Conservation (phyloP, 2,797 vertebrate species). For the Anolis apletophallus region DNA sequence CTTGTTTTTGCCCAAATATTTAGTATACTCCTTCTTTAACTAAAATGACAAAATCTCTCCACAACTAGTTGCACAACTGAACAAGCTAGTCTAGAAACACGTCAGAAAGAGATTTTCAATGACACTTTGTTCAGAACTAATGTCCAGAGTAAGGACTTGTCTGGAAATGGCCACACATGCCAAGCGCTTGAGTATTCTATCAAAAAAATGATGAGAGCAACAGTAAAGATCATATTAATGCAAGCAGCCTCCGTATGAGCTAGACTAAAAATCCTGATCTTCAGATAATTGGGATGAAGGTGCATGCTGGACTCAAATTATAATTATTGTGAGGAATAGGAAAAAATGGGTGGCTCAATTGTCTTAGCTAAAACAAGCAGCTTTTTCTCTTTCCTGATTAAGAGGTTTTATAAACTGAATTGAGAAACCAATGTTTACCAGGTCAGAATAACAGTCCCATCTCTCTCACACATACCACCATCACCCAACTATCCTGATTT, state of each 20-base stretch:
- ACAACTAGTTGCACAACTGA: not conserved
- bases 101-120: not conserved
- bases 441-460: not conserved
- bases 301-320: not conserved
- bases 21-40: not conserved
- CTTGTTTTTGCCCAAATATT: not conserved
- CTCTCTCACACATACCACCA: too few species aligned
- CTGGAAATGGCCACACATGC: not conserved
- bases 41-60: not conserved
- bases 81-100: not conserved
- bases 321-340: not conserved
- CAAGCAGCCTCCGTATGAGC: not conserved
- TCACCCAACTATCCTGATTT: not conserved
- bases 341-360: not conserved
- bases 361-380: not conserved
- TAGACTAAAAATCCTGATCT: not conserved
- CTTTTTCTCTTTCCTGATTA: not conserved
- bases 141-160: not conserved
- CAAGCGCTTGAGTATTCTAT: not conserved
- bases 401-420: not conserved
- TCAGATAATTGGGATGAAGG: not conserved
- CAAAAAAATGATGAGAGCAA: not conserved
- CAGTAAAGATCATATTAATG: not conserved
- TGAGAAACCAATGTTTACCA: not conserved
- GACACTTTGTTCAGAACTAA: not conserved